Conservation (phyloP, 2,113 vertebrate species). For the Vidua chalybeata region DNA sequence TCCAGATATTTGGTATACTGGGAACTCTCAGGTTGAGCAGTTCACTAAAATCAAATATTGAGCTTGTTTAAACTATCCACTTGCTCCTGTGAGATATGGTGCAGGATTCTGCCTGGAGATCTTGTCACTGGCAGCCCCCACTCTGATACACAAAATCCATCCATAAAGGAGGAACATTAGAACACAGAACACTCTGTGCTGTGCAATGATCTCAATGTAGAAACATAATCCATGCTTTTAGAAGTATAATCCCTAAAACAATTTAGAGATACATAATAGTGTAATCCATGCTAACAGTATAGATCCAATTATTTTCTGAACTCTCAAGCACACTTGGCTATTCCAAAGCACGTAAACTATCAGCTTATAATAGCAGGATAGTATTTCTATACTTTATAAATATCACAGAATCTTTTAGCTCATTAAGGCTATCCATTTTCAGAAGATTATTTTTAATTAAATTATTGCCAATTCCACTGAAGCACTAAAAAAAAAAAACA, state of each 20-base stretch:
- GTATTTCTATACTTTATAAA: background rate
- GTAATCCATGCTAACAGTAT: background rate
- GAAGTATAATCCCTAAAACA: background rate
- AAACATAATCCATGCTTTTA: slow-evolving; percentile 30
- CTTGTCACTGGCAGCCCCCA: background rate
- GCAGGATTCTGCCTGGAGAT: background rate
- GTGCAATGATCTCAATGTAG: background rate
- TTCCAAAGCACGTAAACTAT: slow-evolving; percentile 10
- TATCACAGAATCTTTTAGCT: background rate
- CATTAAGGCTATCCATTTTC: background rate
- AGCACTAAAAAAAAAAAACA: background rate
- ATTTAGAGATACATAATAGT: background rate
- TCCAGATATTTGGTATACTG: background rate
- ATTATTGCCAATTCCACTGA: background rate
- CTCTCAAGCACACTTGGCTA: background rate
- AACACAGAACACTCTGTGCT: background rate
- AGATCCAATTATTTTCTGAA: background rate
- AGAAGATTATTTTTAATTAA: background rate
- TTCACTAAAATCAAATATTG: background rate
- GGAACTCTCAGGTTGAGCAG: background rate
- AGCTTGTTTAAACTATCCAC: background rate
- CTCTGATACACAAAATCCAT: background rate
- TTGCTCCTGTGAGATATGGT: background rate
- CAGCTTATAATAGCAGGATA: background rate
- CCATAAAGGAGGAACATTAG: background rate